phyloP scores from a whole-genome alignment of 2,888 invertebrate species.

The Sericinus montela region DNA sequence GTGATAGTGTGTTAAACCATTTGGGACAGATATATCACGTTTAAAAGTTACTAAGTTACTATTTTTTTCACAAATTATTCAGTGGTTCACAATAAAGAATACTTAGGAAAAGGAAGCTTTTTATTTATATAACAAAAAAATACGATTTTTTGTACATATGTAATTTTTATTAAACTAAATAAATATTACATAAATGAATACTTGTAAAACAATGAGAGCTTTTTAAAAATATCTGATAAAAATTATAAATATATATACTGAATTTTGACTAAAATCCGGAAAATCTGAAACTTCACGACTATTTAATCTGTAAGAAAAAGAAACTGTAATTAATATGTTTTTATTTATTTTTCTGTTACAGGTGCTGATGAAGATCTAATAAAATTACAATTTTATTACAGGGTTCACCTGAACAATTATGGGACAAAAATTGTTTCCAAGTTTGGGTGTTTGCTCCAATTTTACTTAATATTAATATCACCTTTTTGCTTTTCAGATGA shows the following conservation, averaged over 20 bases:
- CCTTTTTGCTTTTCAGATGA: conserved; percentile 79
- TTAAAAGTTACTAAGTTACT: conserved; percentile 16
- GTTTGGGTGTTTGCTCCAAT: conserved; percentile 66
- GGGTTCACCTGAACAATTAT: conserved; percentile 53
- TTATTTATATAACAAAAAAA: conserved; percentile 47
- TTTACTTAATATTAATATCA: conserved; percentile 55
- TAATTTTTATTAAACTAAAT: conserved; percentile 38
- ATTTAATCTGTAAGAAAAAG: conserved; percentile 63
- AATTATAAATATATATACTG: background rate
- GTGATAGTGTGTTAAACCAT: conserved; percentile 40
- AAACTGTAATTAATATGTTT: conserved; percentile 56
- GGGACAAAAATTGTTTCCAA: conserved; percentile 34
- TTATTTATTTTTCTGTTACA: conserved; percentile 73
- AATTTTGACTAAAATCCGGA: conserved; percentile 19
- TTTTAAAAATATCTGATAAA: conserved; percentile 27
- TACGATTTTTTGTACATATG: conserved; percentile 30
- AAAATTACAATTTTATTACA: conserved; percentile 47
- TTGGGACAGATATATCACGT: conserved; percentile 20
- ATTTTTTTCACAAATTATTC: conserved; percentile 27
- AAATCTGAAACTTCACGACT: conserved; percentile 39
- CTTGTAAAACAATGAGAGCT: conserved; percentile 41
- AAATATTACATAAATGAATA: conserved; percentile 43
- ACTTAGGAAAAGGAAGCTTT: conserved; percentile 58
- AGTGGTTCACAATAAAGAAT: conserved; percentile 57
- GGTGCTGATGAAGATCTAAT: conserved; percentile 72